Conservation (phyloP, 2,113 vertebrate species). For the Hippocampus mohnikei region DNA sequence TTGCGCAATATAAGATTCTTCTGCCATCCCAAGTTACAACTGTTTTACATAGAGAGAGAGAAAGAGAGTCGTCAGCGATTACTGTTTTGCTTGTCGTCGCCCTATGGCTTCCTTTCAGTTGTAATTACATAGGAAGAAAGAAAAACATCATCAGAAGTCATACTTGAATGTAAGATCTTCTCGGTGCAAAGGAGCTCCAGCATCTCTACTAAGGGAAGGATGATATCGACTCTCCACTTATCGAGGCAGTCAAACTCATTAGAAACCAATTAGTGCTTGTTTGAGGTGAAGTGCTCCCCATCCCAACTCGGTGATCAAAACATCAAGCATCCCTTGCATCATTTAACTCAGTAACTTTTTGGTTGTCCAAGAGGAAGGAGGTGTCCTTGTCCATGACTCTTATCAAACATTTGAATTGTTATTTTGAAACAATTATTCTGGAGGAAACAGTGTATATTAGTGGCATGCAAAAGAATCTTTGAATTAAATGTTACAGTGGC, state of each 20-base stretch:
- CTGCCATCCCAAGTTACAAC: slow-evolving; percentile 4
- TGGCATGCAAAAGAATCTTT: no score
- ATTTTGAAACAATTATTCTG: no score
- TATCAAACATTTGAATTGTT: background rate
- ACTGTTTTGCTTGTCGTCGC: slow-evolving; percentile 29
- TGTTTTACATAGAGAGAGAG: no score
- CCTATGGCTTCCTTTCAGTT: slow-evolving; percentile 31
- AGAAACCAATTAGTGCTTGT: slow-evolving; percentile 65
- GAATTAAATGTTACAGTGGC: no score
- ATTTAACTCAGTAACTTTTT: slow-evolving; percentile 5
- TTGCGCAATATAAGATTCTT: slow-evolving; percentile 18
- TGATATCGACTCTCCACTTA: slow-evolving; percentile 33
- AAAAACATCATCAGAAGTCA: slow-evolving; percentile 22
- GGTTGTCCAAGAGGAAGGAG: slow-evolving; percentile 14
- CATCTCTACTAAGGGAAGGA: slow-evolving; percentile 44
- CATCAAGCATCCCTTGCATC: slow-evolving; percentile 32
- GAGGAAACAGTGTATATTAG: background rate
- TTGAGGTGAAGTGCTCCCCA: slow-evolving; percentile 26
- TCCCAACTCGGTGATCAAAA: slow-evolving; percentile 53
- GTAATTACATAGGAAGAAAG: slow-evolving; percentile 37
- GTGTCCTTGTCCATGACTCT: background rate
- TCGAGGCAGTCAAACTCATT: slow-evolving; percentile 54
- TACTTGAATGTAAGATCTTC: slow-evolving; percentile 31
- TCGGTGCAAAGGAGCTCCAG: slow-evolving; percentile 23
- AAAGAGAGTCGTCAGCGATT: slow-evolving; percentile 14